These are phyloP conservation scores for Elgaria multicarinata DNA, from an alignment of 2,113 vertebrate genomes.

Conservation along the genomic window DNA sequence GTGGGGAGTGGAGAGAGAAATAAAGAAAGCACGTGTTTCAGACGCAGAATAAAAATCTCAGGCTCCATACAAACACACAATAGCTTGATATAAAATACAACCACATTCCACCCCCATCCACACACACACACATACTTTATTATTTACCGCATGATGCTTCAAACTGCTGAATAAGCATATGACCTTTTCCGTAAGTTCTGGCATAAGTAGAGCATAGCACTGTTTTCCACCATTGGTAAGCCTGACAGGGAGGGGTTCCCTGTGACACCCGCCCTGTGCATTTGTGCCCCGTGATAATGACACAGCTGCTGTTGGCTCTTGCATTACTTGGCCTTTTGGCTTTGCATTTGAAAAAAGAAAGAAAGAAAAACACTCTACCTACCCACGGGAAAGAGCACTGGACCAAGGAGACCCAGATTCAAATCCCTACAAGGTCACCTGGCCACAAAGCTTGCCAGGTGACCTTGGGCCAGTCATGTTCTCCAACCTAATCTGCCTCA, in stretches of 20 bases:
- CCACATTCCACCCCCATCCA: not conserved
- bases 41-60: not conserved
- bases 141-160: not conserved
- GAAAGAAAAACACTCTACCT: too few species aligned
- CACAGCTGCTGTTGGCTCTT: too few species aligned
- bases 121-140: not conserved
- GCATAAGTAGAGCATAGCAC: not conserved
- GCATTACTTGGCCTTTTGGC: too few species aligned
- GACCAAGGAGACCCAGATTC: not conserved
- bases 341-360: too few species aligned
- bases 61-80: not conserved
- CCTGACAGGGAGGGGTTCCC: too few species aligned
- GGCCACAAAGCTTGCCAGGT: too few species aligned
- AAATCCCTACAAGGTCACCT: not conserved
- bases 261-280: too few species aligned
- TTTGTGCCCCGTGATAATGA: too few species aligned
- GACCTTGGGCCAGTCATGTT: too few species aligned
- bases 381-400: too few species aligned
- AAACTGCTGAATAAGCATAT: not conserved
- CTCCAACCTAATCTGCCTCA: not conserved
- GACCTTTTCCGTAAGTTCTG: not conserved
- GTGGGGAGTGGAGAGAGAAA: too few species aligned
- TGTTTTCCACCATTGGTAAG: not conserved
- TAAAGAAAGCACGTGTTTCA: not conserved
- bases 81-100: not conserved